Conservation (phyloP, 2,113 vertebrate species). For the Mobula hypostoma region DNA sequence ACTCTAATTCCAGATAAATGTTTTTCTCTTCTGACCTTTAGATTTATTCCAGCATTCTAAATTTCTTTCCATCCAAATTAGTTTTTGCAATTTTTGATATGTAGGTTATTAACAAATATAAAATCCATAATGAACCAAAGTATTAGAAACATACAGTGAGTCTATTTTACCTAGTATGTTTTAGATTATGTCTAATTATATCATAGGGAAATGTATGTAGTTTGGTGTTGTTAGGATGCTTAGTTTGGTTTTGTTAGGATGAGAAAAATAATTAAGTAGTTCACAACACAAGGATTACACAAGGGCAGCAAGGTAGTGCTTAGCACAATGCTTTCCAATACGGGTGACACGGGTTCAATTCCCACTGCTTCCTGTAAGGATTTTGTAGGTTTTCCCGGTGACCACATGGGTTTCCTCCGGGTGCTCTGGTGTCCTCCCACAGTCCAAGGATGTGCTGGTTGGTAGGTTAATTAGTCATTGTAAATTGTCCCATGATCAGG, state of each 20-base stretch:
- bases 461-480: too few relatives aligned
- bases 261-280: neutral
- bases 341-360: too few relatives aligned
- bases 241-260: neutral
- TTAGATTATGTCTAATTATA: neutral
- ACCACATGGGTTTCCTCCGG: too few relatives aligned
- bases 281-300: neutral
- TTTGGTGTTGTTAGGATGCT: neutral
- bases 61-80: neutral
- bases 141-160: neutral
- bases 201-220: neutral
- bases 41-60: neutral
- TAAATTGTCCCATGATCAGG: too few relatives aligned
- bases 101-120: neutral
- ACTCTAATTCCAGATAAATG: neutral
- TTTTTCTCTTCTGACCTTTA: neutral
- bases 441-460: too few relatives aligned
- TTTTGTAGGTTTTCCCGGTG: too few relatives aligned
- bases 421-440: too few relatives aligned
- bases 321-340: too few relatives aligned
- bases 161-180: neutral
- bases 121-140: neutral
- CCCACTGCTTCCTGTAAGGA: too few relatives aligned
- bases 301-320: too few relatives aligned
- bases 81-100: neutral